Conservation (phyloP, 2,797 vertebrate species). For the Sebastes vulpes region DNA sequence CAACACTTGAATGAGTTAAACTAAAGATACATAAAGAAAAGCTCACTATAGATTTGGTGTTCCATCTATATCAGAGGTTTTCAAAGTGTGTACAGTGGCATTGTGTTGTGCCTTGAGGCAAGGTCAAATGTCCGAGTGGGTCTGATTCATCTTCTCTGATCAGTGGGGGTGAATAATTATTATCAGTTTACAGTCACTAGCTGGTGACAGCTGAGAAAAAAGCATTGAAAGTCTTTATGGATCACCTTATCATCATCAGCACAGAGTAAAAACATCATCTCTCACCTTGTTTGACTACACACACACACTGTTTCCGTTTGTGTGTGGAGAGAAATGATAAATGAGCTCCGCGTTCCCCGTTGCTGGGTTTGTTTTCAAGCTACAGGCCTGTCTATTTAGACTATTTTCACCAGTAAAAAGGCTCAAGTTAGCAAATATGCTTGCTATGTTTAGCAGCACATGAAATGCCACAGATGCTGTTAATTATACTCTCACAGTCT, state of each 20-base stretch:
- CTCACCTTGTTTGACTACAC: slow-evolving; percentile 26
- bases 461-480: slow-evolving; percentile 26
- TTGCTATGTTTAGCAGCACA: slow-evolving; percentile 19
- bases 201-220: slow-evolving; percentile 1
- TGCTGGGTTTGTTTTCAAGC: slow-evolving; percentile 29
- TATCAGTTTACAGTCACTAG: slow-evolving; percentile 31
- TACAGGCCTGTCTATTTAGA: neutral
- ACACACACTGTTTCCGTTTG: neutral
- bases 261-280: slow-evolving; percentile 4
- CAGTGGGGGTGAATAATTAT: slow-evolving; percentile 42
- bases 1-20: neutral
- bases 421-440: slow-evolving; percentile 19
- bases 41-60: neutral
- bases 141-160: slow-evolving; percentile 42
- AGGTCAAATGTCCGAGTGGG: slow-evolving; percentile 39
- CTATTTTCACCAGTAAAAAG: slow-evolving; percentile 13
- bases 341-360: slow-evolving; percentile 1
- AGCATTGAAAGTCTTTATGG: slow-evolving; percentile 8
- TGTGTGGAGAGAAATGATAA: slow-evolving; percentile 24
- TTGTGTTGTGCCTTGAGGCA: slow-evolving; percentile 13
- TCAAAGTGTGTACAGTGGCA: neutral
- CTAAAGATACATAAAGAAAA: neutral
- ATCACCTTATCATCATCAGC: slow-evolving; percentile 7
- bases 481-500: slow-evolving; percentile 36
- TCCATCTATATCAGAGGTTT: slow-evolving; percentile 9